phyloP scores from a whole-genome alignment of 2,797 vertebrate species.

The Sternarchorhynchus goeldii region DNA sequence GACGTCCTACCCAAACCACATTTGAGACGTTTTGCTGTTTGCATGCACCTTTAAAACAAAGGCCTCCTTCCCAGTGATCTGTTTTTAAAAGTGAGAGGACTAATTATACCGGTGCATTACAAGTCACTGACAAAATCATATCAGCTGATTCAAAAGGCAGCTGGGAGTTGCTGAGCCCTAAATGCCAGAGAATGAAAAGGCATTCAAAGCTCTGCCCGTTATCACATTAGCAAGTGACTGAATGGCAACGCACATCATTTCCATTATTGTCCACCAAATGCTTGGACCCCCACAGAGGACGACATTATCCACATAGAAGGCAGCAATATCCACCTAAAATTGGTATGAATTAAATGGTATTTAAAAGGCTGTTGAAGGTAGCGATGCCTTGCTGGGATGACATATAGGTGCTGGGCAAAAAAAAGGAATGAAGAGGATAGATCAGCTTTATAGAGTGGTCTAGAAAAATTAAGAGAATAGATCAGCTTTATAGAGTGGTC shows the following conservation, averaged over 20 bases:
- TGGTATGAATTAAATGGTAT: conserved; percentile 15
- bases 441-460: background rate
- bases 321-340: conserved; percentile 30
- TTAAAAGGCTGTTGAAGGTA: conserved; percentile 26
- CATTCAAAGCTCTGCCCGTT: conserved; percentile 23
- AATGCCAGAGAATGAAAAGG: conserved; percentile 19
- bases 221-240: conserved; percentile 29
- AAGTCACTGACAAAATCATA: conserved; percentile 30
- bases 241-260: conserved; percentile 36
- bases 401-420: background rate
- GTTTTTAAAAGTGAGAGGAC: conserved; percentile 1
- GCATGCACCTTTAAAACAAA: background rate
- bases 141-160: background rate
- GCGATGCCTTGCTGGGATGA: background rate
- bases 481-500: background rate
- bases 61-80: conserved; percentile 7
- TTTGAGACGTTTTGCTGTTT: background rate
- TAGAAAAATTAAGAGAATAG: background rate
- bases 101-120: conserved; percentile 22
- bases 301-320: conserved; percentile 28
- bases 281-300: conserved; percentile 22
- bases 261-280: conserved; percentile 35
- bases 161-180: background rate
- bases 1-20: background rate
- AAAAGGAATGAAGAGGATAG: background rate